Evolutionary conservation across 2,113 vertebrate genomes (phyloP).

Genomic region (Connochaetes taurinus): DNA sequence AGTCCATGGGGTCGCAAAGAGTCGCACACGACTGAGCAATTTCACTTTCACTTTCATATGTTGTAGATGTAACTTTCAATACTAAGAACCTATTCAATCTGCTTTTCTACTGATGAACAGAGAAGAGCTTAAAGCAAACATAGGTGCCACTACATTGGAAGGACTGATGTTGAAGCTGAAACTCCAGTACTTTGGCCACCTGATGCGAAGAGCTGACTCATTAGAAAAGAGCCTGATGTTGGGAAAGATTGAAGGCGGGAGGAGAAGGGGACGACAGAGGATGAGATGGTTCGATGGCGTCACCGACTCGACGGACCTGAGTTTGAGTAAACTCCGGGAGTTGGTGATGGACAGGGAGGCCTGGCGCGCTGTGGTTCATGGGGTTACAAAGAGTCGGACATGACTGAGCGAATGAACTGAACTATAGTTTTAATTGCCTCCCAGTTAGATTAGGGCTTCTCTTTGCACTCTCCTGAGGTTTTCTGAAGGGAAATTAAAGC

Average conservation of each 20-base stretch:
- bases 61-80: neutral
- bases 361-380: rapidly evolving
- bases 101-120: neutral
- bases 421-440: neutral
- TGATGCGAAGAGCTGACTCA: neutral
- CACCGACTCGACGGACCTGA: neutral
- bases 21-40: too few relatives aligned
- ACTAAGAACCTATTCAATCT: neutral
- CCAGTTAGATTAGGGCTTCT: neutral
- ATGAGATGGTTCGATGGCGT: neutral
- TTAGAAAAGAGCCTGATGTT: neutral
- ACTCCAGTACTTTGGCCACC: neutral
- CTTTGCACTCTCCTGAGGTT: neutral
- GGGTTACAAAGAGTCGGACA: neutral
- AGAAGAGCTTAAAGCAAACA: neutral
- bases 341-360: neutral
- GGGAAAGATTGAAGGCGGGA: neutral
- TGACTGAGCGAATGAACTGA: neutral
- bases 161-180: neutral
- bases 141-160: neutral
- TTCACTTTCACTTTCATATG: too few relatives aligned
- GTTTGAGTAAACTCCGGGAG: neutral
- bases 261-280: neutral
- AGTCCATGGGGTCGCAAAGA: too few relatives aligned
- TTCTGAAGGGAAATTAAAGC: neutral